phyloP scores from a whole-genome alignment of 2,113 vertebrate genomes.

The Tympanuchus pallidicinctus region DNA sequence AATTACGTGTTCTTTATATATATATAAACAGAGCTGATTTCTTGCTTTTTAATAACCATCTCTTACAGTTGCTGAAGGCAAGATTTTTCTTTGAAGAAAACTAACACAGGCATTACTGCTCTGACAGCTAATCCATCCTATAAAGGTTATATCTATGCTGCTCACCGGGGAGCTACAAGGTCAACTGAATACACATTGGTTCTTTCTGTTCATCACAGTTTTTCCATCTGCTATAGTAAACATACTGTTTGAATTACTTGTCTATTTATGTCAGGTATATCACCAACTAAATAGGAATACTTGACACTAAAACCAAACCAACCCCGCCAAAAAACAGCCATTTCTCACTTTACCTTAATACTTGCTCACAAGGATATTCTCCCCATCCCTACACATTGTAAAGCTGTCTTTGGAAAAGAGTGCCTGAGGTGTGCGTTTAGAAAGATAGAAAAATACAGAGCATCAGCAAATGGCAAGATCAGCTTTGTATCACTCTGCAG shows the following conservation, averaged over 20 bases:
- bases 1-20: not conserved
- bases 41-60: not conserved
- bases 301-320: not conserved
- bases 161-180: not conserved
- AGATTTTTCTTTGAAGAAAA: not conserved
- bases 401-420: not conserved
- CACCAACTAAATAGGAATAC: not conserved
- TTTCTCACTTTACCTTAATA: not conserved
- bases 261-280: not conserved
- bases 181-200: not conserved
- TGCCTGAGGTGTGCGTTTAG: fast-evolving
- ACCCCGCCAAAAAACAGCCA: too few species aligned
- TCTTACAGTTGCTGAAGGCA: not conserved
- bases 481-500: not conserved
- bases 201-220: not conserved
- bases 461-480: not conserved
- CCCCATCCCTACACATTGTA: not conserved
- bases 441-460: not conserved
- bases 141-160: not conserved
- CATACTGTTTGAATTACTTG: not conserved
- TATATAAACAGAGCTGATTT: not conserved
- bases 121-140: constrained; percentile 1
- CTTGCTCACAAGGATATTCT: not conserved
- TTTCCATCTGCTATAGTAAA: not conserved
- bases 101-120: not conserved